phyloP scores from a whole-genome alignment of 2,888 invertebrate genomes.

The Dascillus cervinus region DNA sequence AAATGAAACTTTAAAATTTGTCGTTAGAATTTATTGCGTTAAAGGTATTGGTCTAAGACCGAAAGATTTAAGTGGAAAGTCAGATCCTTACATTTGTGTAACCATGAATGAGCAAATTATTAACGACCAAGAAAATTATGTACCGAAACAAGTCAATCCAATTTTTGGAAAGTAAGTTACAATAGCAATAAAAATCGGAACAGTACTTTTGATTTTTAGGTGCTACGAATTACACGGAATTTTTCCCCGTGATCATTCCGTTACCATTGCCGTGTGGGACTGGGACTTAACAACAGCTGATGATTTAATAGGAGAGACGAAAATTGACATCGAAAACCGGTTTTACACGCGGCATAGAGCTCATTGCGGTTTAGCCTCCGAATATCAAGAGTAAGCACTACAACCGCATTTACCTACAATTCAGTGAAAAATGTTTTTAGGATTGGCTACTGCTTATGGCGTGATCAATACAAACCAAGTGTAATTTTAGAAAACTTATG shows the following conservation, averaged over 20 bases:
- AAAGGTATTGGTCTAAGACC: constrained; percentile 64
- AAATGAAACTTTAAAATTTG: constrained; percentile 53
- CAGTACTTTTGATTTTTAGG: constrained; percentile 43
- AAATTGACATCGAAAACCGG: constrained; percentile 81
- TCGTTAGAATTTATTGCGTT: constrained; percentile 71
- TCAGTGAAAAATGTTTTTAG: constrained; percentile 32
- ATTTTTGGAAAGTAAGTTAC: constrained; percentile 67
- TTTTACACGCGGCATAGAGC: constrained; percentile 74
- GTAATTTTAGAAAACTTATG: constrained; percentile 67
- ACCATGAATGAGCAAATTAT: constrained; percentile 57
- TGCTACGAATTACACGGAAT: constrained; percentile 66
- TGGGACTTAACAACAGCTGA: constrained; percentile 61
- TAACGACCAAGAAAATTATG: constrained; percentile 61
- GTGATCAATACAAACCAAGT: constrained; percentile 65
- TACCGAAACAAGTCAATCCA: constrained; percentile 70
- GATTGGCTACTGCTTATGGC: constrained; percentile 68
- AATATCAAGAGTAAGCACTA: constrained; percentile 57
- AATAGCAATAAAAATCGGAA: no score
- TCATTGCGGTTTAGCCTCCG: constrained; percentile 64
- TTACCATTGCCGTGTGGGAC: constrained; percentile 70
- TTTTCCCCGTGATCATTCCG: constrained; percentile 66
- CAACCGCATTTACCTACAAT: neutral
- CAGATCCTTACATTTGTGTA: constrained; percentile 71
- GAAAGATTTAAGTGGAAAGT: constrained; percentile 60
- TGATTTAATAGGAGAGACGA: constrained; percentile 77